A percentile compares a stretch with the other conserved stretches of the same genome.
Evolutionary conservation across 2,113 vertebrate species (phyloP).

Genomic region (Chrysemys picta): DNA sequence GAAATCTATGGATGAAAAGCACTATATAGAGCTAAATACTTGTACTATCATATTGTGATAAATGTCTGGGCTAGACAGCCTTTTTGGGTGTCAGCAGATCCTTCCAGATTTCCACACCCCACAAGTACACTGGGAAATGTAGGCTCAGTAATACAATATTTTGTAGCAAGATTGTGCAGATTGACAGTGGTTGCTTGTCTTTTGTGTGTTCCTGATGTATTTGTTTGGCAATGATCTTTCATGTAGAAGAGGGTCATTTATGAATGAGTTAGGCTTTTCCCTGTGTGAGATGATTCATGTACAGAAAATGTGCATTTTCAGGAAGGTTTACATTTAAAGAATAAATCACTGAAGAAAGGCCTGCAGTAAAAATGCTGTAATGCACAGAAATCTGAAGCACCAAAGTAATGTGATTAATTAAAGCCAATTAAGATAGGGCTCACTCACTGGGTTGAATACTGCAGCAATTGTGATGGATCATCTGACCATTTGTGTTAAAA

Average conservation of each 20-base stretch:
- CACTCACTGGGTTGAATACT: neutral
- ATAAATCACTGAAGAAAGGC: neutral
- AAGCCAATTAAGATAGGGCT: neutral
- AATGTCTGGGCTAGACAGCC: neutral
- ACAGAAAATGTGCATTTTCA: slow-evolving; percentile 60
- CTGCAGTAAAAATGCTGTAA: neutral
- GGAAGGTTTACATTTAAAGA: neutral
- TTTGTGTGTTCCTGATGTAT: neutral
- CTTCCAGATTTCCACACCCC: neutral
- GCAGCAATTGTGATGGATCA: neutral
- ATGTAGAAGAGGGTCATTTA: slow-evolving; percentile 38
- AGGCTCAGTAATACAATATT: neutral
- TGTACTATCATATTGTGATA: neutral
- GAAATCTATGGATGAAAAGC: neutral
- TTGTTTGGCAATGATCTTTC: slow-evolving; percentile 1
- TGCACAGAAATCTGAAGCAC: neutral
- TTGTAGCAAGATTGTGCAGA: neutral
- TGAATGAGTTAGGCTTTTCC: slow-evolving; percentile 53
- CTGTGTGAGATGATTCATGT: slow-evolving; percentile 62
- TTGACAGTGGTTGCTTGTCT: neutral
- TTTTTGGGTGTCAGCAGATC: neutral
- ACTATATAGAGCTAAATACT: neutral
- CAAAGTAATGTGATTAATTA: neutral
- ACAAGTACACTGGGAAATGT: neutral
- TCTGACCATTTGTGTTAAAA: neutral